These are phyloP conservation scores for Pangasianodon hypophthalmus DNA, from an alignment of 2,113 vertebrate genomes.

Conservation along the genomic window DNA sequence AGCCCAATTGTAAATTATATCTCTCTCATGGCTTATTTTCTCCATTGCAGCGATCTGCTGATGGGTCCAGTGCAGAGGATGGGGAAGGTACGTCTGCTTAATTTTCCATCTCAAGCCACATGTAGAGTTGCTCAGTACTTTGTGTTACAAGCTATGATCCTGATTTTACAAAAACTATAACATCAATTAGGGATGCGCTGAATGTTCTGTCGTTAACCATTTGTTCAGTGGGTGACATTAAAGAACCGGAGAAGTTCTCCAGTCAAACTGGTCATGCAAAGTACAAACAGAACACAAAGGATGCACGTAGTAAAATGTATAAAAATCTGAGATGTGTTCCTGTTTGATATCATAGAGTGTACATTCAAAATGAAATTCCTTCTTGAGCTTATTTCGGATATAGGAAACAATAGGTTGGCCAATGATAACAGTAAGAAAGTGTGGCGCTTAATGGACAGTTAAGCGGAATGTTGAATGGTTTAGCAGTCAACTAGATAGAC, in stretches of 20 bases:
- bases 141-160: not conserved
- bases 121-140: not conserved
- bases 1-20: too few relatives aligned
- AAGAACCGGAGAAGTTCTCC: not conserved
- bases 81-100: conserved; percentile 83
- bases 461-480: not conserved
- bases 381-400: not conserved
- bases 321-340: not conserved
- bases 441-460: not conserved
- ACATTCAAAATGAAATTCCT: not conserved
- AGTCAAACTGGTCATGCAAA: not conserved
- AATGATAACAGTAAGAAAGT: not conserved
- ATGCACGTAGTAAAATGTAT: not conserved
- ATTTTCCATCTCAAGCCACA: not conserved
- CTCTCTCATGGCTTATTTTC: not conserved
- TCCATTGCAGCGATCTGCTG: conserved; percentile 88
- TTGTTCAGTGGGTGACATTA: not conserved
- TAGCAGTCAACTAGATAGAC: not conserved
- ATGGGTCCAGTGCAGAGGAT: conserved; percentile 92
- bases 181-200: not conserved
- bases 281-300: not conserved
- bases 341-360: not conserved
- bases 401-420: not conserved
- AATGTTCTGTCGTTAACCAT: not conserved
- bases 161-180: not conserved